Base-by-base conservation (phyloP, 2,888 invertebrate species). In the Microctonus hyperodae region DNA sequence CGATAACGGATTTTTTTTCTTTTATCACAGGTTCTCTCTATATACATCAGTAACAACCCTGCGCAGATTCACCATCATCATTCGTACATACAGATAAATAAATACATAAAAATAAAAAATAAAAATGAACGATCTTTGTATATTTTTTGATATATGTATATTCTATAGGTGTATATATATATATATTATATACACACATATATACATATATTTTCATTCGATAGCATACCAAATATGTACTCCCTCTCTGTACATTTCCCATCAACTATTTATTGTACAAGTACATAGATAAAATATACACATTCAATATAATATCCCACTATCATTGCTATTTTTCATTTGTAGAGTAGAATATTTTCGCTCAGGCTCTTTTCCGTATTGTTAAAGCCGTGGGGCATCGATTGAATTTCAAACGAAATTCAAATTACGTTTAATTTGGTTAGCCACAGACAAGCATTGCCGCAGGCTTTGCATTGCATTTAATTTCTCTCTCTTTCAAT, bases 331-430 rank as follows among this genome's bases (percentile, higher is more conserved):
- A 44, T 67, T 51, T 53, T 53, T 62, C 23, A 48, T n/a, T n/a
- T n/a, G 4, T 37, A n/a, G 37, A n/a, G 13, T 44, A 44, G 44
- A 9, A 1, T 44, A 16, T 7, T 16, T 16, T 44, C 7, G 16
- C 44, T 44, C 16, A 16, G n/a, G 51, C 25, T 13, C 25, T 44
- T 67, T 67, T 67, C 57, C 23, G 35, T n/a, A 16, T 22, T 58
- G 40, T 44, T 64, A 53, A 37, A 53, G 63, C 60, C 67, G 58
- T 61, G 71, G 62, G 67, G 66, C 71, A 74, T 81, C 79, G 81
- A 81, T 81, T 81, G 81, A 80, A 81, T 81, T 80, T 79, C 80
- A 80, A 81, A 79, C 78, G 79, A 80, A 81, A 81, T 81, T 80
- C 79, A 81, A 81, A 81, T 81, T 79, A 79, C 78, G 77, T 76